Percentiles rank a stretch among this genome's conserved stretches.
phyloP scores from a whole-genome alignment of 2,797 vertebrate species.

The Hafferia zeledoni region DNA sequence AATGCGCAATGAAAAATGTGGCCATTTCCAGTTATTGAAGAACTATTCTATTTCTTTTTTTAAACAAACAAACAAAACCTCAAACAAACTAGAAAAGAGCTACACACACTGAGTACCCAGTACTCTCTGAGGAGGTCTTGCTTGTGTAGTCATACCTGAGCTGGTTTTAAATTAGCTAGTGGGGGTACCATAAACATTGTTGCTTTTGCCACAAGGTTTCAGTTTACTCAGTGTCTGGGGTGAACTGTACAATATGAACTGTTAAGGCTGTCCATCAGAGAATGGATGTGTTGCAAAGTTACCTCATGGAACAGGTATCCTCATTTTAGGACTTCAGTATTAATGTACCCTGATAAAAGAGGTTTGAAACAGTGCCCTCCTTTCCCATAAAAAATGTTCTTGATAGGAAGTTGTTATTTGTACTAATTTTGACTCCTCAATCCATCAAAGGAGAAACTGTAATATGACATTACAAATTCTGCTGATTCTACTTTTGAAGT shows the following conservation, averaged over 20 bases:
- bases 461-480: not conserved
- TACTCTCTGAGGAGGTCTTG: not conserved
- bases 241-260: not conserved
- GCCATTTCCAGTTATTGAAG: not conserved
- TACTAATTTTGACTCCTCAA: not conserved
- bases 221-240: not conserved
- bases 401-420: not conserved
- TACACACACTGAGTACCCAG: accelerated
- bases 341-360: not conserved
- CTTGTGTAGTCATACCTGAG: not conserved
- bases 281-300: too few relatives aligned
- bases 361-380: not conserved
- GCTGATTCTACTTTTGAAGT: not conserved
- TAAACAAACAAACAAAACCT: not conserved
- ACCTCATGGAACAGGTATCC: too few relatives aligned
- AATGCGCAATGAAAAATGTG: not conserved
- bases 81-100: not conserved
- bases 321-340: not conserved
- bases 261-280: too few relatives aligned
- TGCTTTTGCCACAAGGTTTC: not conserved
- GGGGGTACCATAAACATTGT: not conserved
- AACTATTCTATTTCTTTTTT: not conserved
- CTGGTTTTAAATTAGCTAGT: not conserved
- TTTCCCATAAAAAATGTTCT: not conserved
- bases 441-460: not conserved